Evolutionary conservation across 2,888 invertebrate genomes (phyloP).

Genomic region (Tenthredo mesomela): DNA sequence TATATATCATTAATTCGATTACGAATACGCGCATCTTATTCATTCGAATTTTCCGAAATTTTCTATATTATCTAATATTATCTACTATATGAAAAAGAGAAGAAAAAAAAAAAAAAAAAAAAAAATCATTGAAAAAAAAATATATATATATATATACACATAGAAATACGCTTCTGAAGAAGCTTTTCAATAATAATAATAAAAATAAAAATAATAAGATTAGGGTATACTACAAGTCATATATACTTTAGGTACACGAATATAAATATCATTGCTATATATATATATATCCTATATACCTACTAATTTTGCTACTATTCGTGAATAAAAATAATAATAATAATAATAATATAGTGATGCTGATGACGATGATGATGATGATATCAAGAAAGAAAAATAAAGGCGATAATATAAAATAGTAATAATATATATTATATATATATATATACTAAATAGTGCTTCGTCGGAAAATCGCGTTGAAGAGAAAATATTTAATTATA

Average conservation of each 20-base stretch:
- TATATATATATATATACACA: neutral
- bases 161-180: neutral
- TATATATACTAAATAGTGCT: neutral
- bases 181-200: too few species aligned
- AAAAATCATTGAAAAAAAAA: neutral
- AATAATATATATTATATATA: neutral
- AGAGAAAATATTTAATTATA: neutral
- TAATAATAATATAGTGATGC: too few species aligned
- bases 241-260: neutral
- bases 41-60: neutral
- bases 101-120: too few species aligned
- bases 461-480: too few species aligned
- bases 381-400: neutral
- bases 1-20: neutral
- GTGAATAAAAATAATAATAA: neutral
- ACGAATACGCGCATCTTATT: neutral
- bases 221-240: too few species aligned
- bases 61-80: too few species aligned
- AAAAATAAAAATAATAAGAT: too few species aligned
- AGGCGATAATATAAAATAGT: neutral
- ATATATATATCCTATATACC: neutral
- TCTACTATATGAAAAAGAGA: neutral
- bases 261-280: neutral
- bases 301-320: neutral
- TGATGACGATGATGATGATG: neutral